A percentile compares a stretch with the other conserved stretches of the same genome.
phyloP scores from a whole-genome alignment of 2,113 vertebrate species.

The Crotalus horridus region DNA sequence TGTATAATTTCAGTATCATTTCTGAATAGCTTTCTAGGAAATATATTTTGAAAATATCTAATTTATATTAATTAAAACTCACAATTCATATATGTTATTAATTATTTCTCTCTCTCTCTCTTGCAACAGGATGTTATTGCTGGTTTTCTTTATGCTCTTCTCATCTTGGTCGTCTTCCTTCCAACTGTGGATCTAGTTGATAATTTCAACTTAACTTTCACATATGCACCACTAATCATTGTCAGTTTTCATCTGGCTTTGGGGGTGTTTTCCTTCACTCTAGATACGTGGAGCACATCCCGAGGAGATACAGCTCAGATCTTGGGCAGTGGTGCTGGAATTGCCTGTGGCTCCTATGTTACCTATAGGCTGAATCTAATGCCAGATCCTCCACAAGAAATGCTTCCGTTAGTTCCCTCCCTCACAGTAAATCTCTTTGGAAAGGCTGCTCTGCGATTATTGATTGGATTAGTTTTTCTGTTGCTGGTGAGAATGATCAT shows the following conservation, averaged over 20 bases:
- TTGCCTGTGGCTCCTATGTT: conserved; percentile 85
- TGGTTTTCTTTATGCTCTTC: conserved; percentile 84
- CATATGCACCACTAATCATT: conserved; percentile 83
- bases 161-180: conserved; percentile 86
- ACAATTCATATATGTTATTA: neutral
- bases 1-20: neutral
- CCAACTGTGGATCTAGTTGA: conserved; percentile 85
- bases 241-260: conserved; percentile 83
- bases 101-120: conserved; percentile 25
- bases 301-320: conserved; percentile 94
- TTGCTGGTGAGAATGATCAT: conserved; percentile 75
- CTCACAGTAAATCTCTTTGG: conserved; percentile 69
- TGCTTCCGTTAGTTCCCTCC: conserved; percentile 74
- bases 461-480: conserved; percentile 80
- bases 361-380: conserved; percentile 76
- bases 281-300: conserved; percentile 97
- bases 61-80: neutral
- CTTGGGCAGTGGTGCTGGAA: conserved; percentile 87
- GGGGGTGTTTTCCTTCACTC: conserved; percentile 92
- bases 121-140: conserved; percentile 85
- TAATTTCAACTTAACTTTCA: conserved; percentile 82
- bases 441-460: conserved; percentile 70
- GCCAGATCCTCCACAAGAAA: conserved; percentile 70
- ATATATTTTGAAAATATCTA: neutral
- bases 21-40: neutral